Evolutionary conservation across 2,797 vertebrate species (phyloP), one percentile per base, ranked within the genome.

Genomic region (Sebastes diaconus): DNA sequence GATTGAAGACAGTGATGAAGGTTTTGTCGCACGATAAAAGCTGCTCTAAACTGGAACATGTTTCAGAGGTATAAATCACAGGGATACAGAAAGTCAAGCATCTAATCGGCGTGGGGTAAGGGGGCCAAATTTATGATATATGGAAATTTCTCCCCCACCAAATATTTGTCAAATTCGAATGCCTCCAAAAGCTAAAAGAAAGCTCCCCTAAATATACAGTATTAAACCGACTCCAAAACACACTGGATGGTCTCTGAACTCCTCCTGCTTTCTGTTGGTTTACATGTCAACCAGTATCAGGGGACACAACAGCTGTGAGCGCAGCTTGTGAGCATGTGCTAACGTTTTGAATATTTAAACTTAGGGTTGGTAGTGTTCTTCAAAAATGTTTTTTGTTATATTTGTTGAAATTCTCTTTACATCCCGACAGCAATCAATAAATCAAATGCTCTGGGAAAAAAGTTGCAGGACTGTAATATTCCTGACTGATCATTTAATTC

Each of bases 1-100:
- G 78, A 82, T 67, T 77, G 54, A 83, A 87, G 78, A 85, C 14
- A 68, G 29, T 76, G 75, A 84, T 86, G 63, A 80, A 79, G 76
- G 77, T 76, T 77, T 77, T 68, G 52, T 64, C 2, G 25, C 58
- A 75, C 27, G 20, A 20, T 80, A 73, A 75, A 84, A 77, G 77
- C 57, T 58, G 18, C 52, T 71, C 27, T 24, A 9, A 60, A 71
- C 32, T 81, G 30, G 10, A 74, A 73, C 57, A 24, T 54, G 16
- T 52, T 68, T 73, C n/a, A 32, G 16, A 34, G 57, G 18, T 32
- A 59, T 76, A 67, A 79, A 83, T 77, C 61, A 72, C 8, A 24
- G 14, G 5, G 63, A 73, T 46, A 22, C 20, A 59, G 46, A 74
- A 6, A 30, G 20, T 32, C 66, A 54, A 32, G 50, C 0, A 8